A percentile compares a stretch with the other conserved stretches of the same genome.
Conservation (phyloP, 2,888 invertebrate genomes). For the Machimus rusticus region DNA sequence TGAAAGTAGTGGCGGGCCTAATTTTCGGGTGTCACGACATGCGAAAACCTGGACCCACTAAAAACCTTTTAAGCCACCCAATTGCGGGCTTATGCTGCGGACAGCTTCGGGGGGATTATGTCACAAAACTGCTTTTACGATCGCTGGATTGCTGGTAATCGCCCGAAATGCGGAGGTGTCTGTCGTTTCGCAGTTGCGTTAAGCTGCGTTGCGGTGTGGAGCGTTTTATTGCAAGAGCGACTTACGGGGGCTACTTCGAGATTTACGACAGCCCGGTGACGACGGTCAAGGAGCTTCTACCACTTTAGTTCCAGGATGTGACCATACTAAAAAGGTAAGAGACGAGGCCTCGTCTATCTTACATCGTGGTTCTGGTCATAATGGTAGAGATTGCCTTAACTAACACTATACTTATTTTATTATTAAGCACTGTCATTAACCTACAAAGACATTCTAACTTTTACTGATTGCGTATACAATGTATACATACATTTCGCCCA, state of each 20-base stretch:
- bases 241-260: not conserved
- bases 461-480: not conserved
- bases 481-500: not conserved
- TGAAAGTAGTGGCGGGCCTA: not conserved
- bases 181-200: not conserved
- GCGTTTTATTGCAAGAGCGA: not conserved
- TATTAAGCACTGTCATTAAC: not conserved
- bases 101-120: not conserved
- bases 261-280: not conserved
- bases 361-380: not conserved
- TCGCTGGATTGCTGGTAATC: not conserved
- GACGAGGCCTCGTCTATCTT: not conserved
- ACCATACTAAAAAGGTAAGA: not conserved
- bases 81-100: not conserved
- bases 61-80: conserved; percentile 17
- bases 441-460: not conserved
- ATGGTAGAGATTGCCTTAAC: not conserved
- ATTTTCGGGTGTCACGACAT: conserved; percentile 38
- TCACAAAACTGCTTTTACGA: not conserved
- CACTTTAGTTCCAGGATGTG: not conserved
- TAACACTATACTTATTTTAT: not conserved
- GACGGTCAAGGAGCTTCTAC: not conserved
- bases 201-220: not conserved
- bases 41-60: not conserved
- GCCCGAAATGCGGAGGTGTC: not conserved